Conservation (phyloP, 2,888 invertebrate genomes). For the Nomada ruficornis region DNA sequence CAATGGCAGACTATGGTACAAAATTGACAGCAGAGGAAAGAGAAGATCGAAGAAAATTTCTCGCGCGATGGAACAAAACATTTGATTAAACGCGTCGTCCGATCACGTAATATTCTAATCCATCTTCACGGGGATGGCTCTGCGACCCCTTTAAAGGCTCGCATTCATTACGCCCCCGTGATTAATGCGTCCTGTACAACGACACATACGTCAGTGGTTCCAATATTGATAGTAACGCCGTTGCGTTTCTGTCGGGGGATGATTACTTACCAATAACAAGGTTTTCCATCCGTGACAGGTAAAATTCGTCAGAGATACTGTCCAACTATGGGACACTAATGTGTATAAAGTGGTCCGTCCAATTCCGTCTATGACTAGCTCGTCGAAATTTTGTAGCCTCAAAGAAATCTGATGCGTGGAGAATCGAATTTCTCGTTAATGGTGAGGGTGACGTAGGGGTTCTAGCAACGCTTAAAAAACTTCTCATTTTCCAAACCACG, state of each 20-base stretch:
- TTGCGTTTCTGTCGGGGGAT: slow-evolving; percentile 13
- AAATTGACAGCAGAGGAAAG: no score
- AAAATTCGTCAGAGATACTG: slow-evolving; percentile 24
- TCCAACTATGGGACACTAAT: neutral
- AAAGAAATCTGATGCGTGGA: neutral
- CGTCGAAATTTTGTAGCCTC: neutral
- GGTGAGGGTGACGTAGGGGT: neutral
- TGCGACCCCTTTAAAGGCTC: slow-evolving; percentile 25
- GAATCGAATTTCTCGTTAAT: neutral
- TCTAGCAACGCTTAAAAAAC: neutral
- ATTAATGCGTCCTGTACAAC: slow-evolving; percentile 30
- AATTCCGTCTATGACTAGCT: neutral
- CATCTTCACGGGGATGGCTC: slow-evolving; percentile 27
- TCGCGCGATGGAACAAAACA: slow-evolving; percentile 19
- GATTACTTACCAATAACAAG: slow-evolving; percentile 39
- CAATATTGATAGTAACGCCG: slow-evolving; percentile 53
- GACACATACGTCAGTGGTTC: slow-evolving; percentile 35
- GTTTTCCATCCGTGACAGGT: slow-evolving; percentile 30
- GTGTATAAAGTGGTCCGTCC: neutral
- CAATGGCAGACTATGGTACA: no score
- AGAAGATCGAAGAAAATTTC: neutral
- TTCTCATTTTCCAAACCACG: neutral
- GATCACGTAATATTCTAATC: slow-evolving; percentile 48
- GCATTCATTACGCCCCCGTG: slow-evolving; percentile 42
- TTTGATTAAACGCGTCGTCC: slow-evolving; percentile 42